Percentiles rank a stretch among this genome's conserved stretches.
These are phyloP conservation scores for Syngnathus floridae DNA, from an alignment of 2,113 vertebrate genomes.

Conservation along the genomic window DNA sequence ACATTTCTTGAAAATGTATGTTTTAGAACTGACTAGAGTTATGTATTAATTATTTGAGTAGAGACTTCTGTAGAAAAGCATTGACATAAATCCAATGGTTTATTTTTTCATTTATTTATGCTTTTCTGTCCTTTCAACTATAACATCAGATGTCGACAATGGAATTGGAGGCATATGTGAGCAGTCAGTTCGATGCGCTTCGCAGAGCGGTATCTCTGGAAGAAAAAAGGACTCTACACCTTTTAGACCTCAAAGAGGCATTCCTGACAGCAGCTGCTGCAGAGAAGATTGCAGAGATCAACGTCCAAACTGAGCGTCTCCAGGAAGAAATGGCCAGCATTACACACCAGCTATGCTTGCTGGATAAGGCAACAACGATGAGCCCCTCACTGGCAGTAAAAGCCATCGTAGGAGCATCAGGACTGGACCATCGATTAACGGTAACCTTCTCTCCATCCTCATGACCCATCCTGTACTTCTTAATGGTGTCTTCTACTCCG, in stretches of 20 bases:
- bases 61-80: too few species aligned
- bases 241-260: slow-evolving; percentile 77
- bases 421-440: slow-evolving; percentile 29
- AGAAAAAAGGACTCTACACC: slow-evolving; percentile 71
- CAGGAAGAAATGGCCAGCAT: slow-evolving; percentile 82
- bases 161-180: slow-evolving; percentile 74
- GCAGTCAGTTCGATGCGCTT: slow-evolving; percentile 78
- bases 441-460: slow-evolving; percentile 22
- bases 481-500: background rate
- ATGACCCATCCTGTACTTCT: background rate
- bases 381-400: slow-evolving; percentile 44
- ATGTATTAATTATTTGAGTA: too few species aligned
- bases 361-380: slow-evolving; percentile 66
- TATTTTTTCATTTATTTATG: too few species aligned
- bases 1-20: background rate
- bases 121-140: background rate
- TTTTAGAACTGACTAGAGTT: background rate
- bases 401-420: slow-evolving; percentile 22
- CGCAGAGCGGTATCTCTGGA: slow-evolving; percentile 72
- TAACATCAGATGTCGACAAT: slow-evolving; percentile 62
- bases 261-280: slow-evolving; percentile 76
- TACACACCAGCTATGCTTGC: slow-evolving; percentile 72
- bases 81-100: too few species aligned
- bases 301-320: slow-evolving; percentile 68
- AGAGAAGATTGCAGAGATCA: slow-evolving; percentile 76